Conservation (phyloP, 92 coral and sea anemone species). For the Actinostola sp. region DNA sequence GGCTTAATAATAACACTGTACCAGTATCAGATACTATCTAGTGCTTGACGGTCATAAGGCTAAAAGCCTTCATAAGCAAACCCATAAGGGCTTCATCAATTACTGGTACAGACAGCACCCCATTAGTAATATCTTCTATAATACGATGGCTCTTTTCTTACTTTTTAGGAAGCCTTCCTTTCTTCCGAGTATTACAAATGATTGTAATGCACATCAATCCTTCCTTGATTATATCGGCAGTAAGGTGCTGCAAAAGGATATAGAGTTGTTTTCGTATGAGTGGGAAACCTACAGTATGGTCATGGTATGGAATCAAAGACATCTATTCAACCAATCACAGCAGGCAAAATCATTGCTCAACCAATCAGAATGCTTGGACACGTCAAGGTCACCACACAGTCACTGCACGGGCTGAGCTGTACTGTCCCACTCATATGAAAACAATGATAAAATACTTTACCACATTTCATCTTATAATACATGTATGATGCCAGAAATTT, state of each 20-base stretch:
- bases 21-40: conserved; percentile 92
- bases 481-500: too few relatives aligned
- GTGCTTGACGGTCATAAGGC: conserved; percentile 60
- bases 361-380: too few relatives aligned
- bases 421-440: too few relatives aligned
- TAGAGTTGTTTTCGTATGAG: not conserved
- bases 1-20: not conserved
- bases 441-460: too few relatives aligned
- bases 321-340: not conserved
- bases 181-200: conserved; percentile 71
- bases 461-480: too few relatives aligned
- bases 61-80: conserved; percentile 17
- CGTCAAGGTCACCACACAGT: too few relatives aligned
- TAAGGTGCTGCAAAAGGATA: conserved; percentile 53
- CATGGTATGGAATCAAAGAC: too few relatives aligned
- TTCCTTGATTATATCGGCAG: conserved; percentile 57
- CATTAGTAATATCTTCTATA: not conserved
- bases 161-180: conserved; percentile 74
- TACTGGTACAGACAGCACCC: conserved; percentile 29
- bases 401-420: too few relatives aligned
- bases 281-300: too few relatives aligned
- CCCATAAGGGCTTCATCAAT: conserved; percentile 55
- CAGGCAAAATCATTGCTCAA: too few relatives aligned
- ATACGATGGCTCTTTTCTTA: conserved; percentile 21
- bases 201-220: conserved; percentile 79